These are phyloP conservation scores for Adela reaumurella DNA, from an alignment of 2,888 invertebrate genomes.

Conservation along the genomic window DNA sequence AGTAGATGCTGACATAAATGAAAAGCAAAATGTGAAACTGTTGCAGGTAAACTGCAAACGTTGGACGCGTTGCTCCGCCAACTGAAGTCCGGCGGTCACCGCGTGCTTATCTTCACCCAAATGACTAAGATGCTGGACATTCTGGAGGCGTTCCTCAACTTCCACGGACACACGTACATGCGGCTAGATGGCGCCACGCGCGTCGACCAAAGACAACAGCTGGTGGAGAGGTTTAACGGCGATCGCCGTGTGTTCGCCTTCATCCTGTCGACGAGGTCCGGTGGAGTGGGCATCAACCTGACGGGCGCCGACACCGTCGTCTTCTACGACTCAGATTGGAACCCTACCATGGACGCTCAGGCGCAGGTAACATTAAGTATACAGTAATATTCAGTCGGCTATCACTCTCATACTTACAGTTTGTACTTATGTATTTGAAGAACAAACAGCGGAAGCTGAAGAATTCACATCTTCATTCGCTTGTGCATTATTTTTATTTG, in stretches of 20 bases:
- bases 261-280: slow-evolving; percentile 95
- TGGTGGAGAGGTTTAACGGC: slow-evolving; percentile 97
- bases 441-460: too few relatives aligned
- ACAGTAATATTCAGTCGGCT: too few relatives aligned
- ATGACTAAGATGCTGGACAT: slow-evolving; percentile 99
- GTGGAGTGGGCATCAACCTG: slow-evolving; percentile 96
- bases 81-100: slow-evolving; percentile 79
- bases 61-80: slow-evolving; percentile 77
- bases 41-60: slow-evolving; percentile 80
- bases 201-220: slow-evolving; percentile 87
- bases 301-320: slow-evolving; percentile 99
- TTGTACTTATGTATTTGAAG: too few relatives aligned
- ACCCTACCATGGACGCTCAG: slow-evolving; percentile 99
- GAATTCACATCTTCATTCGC: too few relatives aligned
- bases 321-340: slow-evolving; percentile 99
- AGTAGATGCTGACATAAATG: slow-evolving; percentile 8
- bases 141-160: slow-evolving; percentile 93
- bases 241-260: slow-evolving; percentile 95
- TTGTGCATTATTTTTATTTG: slow-evolving; percentile 99
- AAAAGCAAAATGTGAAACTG: not conserved
- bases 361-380: too few relatives aligned
- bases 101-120: slow-evolving; percentile 97
- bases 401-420: too few relatives aligned
- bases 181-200: slow-evolving; percentile 94
- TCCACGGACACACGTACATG: slow-evolving; percentile 95